Evolutionary conservation across 2,888 invertebrate genomes (phyloP), one percentile per base, ranked within the genome.

Genomic region (Eilema depressum): DNA sequence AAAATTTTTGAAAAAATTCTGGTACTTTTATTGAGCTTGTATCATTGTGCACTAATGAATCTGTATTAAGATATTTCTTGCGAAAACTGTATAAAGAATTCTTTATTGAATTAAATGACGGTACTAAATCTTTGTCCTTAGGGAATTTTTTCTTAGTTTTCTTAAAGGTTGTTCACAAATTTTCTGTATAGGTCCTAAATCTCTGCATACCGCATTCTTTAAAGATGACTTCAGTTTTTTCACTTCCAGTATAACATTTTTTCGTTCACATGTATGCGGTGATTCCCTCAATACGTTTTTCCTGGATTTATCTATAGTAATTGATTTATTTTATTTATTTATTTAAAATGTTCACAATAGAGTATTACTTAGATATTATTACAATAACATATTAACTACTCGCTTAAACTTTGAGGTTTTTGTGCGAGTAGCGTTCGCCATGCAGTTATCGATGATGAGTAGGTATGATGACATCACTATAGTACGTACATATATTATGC

Each of bases 71-170:
- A 33, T 20, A 62, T 11, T 8, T 23, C 25, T 62, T 62, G 20
- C 62, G 62, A 37, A n/a, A 28, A 4, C 62, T 33, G 23, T 62
- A 62, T n/a, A 37, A 62, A 12, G 62, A n/a, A 62, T 62, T 37
- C 20, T 33, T n/a, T n/a, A 23, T 33, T n/a, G 20, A n/a, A n/a
- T 33, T 33, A n/a, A 62, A 62, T n/a, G 33, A 37, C 3, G 61
- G 61, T 61, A 61, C 41, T 41, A 41, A 56, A 56, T 56, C 56
- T 10, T 56, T 56, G n/a, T n/a, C 53, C n/a, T n/a, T 56, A 56
- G n/a, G 10, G 56, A 23, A 56, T 59, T 59, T 59, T 14, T 59
- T 59, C 26, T 23, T 59, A 14, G 26, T 12, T 59, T 59, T 59
- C 59, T 59, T 59, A 23, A 56, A 23, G n/a, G 10, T 10, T 23